phyloP scores from a whole-genome alignment of 2,797 vertebrate species.

The Tangara arthus region DNA sequence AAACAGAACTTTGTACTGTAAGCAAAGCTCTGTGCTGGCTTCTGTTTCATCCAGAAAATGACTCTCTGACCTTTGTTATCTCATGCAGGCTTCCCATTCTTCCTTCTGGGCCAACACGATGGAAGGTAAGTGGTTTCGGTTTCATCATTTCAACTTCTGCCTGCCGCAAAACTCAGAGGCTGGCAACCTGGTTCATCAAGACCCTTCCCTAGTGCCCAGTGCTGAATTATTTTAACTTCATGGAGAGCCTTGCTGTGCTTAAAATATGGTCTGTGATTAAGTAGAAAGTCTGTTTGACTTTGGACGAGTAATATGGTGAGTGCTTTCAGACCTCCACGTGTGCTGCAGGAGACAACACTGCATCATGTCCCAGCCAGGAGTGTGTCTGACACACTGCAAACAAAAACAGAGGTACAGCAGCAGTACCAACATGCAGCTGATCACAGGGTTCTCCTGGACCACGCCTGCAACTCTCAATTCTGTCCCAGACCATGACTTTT shows the following conservation, averaged over 20 bases:
- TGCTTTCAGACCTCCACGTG: not conserved
- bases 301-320: not conserved
- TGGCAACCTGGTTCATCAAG: not conserved
- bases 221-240: not conserved
- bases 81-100: not conserved
- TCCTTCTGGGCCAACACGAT: not conserved
- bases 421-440: not conserved
- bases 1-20: not conserved
- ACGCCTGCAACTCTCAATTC: not conserved
- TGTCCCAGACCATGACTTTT: not conserved
- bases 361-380: fast-evolving
- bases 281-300: not conserved
- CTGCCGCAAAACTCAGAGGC: not conserved
- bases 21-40: not conserved
- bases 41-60: not conserved
- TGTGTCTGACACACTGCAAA: not conserved
- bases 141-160: not conserved
- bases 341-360: fast-evolving
- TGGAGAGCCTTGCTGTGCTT: not conserved
- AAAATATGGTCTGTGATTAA: not conserved
- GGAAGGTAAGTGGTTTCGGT: constrained; percentile 10
- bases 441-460: not conserved
- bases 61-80: not conserved
- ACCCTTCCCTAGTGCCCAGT: not conserved
- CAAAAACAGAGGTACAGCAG: not conserved